Evolutionary conservation across 2,888 invertebrate genomes (phyloP).

Genomic region (Torymus texanus): DNA sequence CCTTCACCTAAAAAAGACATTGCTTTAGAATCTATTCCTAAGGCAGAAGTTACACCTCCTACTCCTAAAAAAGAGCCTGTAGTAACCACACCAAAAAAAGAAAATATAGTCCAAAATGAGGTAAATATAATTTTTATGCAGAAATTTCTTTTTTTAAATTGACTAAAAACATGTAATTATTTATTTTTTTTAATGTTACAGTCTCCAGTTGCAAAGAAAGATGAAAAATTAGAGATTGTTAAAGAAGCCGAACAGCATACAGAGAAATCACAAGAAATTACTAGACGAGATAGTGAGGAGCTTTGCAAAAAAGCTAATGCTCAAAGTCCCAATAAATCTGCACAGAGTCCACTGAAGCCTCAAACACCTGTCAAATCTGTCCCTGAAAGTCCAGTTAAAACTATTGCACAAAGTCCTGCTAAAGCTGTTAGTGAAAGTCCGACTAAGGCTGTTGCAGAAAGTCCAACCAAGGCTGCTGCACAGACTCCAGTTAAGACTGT

Average conservation of each 20-base stretch:
- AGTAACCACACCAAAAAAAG: constrained; percentile 25
- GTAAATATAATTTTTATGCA: constrained; percentile 24
- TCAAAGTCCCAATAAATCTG: constrained; percentile 42
- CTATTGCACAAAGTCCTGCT: constrained; percentile 21
- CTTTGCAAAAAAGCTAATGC: constrained; percentile 31
- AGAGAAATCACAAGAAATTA: constrained; percentile 50
- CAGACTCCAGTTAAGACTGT: constrained; percentile 29
- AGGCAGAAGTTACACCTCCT: constrained; percentile 17
- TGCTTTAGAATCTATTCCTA: constrained; percentile 11
- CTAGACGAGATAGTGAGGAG: constrained; percentile 29
- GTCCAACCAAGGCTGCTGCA: constrained; percentile 14
- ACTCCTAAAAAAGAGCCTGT: constrained; percentile 6
- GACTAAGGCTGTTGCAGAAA: constrained; percentile 25
- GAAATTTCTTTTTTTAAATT: neutral
- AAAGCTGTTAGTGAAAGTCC: constrained; percentile 28
- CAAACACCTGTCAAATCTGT: constrained; percentile 25
- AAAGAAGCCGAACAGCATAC: constrained; percentile 46
- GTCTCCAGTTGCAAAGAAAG: constrained; percentile 7
- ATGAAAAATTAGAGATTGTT: constrained; percentile 39
- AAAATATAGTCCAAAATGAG: constrained; percentile 42
- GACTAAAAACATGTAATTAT: neutral
- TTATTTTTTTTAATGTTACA: constrained; percentile 7
- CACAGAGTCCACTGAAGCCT: neutral
- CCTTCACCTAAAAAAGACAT: too few relatives aligned
- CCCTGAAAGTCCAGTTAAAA: constrained; percentile 28